Evolutionary conservation across 2,888 invertebrate genomes (phyloP), one percentile per base, ranked within the genome.

Genomic region (Megaustenia siamemsis): DNA sequence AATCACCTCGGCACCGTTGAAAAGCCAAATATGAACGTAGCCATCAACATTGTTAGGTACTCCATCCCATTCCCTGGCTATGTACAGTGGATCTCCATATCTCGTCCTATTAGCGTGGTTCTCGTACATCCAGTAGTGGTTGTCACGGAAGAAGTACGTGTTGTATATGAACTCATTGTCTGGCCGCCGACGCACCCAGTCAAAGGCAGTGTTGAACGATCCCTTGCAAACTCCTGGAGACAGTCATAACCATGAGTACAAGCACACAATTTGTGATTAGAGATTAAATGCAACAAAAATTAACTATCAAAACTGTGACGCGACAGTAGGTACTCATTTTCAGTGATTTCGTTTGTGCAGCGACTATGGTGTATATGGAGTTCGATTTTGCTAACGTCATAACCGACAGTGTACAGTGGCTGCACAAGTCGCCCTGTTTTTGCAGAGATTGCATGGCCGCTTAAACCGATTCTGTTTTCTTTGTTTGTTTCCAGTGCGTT

Each of bases 91-190:
- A 84, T 94, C 93, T 0, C 94, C 94, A 79, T 93, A 93, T 18
- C 94, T 88, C 1, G 94, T 94, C 35, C 94, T 86, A 88, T 94
- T 93, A 84, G 91, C 92, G 53, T 93, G 90, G 89, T 94, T 94
- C 87, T 94, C 94, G 86, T 94, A 94, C 94, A 94, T 93, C 94
- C 94, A 94, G 88, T 93, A 93, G 60, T 91, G 91, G 85, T 92
- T 91, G 38, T 89, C 90, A 0, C 94, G 92, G 90, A 94, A 94
- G 90, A 94, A 94, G 91, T 94, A 94, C 0, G 94, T 94, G 88
- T 94, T 94, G 91, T 92, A 94, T 77, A 94, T 93, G 43, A 91
- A 90, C 82, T 90, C 89, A 63, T 91, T 92, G 84, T 92, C 92
- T 0, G 91, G 91, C 6, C 90, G 87, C 66, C 89, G 88, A 40